A percentile compares a stretch with the other conserved stretches of the same genome.
phyloP scores from a whole-genome alignment of 1,140 invertebrate genomes.

The Euborellia annulipes region DNA sequence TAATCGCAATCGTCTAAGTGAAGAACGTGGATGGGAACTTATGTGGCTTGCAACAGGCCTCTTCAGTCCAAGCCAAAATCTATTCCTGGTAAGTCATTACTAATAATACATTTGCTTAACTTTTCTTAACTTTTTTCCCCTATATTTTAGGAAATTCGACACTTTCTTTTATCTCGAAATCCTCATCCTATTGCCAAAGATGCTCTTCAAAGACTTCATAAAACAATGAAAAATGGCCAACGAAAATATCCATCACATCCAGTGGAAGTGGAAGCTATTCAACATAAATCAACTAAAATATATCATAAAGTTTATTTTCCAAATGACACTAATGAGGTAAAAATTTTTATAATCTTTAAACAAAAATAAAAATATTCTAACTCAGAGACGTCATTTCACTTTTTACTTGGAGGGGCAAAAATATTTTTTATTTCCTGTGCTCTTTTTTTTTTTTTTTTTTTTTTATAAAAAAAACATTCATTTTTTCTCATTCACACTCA shows the following conservation, averaged over 20 bases:
- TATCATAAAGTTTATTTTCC: conserved; percentile 82
- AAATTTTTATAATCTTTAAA: background rate
- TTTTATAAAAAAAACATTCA: too few relatives aligned
- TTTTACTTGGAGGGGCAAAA: too few relatives aligned
- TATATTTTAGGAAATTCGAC: conserved; percentile 30
- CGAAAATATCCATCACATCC: conserved; percentile 81
- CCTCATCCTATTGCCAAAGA: conserved; percentile 62
- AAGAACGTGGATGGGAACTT: conserved; percentile 84
- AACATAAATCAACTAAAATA: conserved; percentile 84
- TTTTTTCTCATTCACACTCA: too few relatives aligned
- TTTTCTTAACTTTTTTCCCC: background rate
- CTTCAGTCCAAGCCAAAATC: conserved; percentile 53
- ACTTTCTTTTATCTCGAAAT: conserved; percentile 57
- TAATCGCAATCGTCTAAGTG: conserved; percentile 64
- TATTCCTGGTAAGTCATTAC: conserved; percentile 33
- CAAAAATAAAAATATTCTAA: too few relatives aligned
- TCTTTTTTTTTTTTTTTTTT: too few relatives aligned
- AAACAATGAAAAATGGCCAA: conserved; percentile 57
- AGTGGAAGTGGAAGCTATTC: conserved; percentile 89
- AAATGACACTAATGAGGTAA: conserved; percentile 74
- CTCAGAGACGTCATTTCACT: too few relatives aligned
- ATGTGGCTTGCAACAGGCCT: conserved; percentile 81
- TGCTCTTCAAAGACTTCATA: conserved; percentile 66
- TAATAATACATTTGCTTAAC: background rate
- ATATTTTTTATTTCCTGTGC: too few relatives aligned